Base-by-base conservation (phyloP, 2,113 vertebrate genomes). In the Phylloscopus trochiloides region DNA sequence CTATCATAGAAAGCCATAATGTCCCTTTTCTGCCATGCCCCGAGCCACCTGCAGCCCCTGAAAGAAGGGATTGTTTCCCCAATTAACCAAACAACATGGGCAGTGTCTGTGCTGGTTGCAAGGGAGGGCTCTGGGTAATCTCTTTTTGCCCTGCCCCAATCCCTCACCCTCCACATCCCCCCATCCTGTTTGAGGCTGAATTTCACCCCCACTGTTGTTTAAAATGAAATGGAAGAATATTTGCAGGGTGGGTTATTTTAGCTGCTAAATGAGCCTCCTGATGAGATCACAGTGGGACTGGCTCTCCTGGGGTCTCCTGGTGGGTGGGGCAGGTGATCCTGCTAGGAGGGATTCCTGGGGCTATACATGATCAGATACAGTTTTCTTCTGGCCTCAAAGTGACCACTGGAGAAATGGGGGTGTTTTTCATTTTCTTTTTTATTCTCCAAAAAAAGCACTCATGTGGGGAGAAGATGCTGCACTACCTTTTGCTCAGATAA, bases 41-140 rank as follows among this genome's bases (percentile, higher is more conserved):
- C 3, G 2, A 90, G 96, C 96, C 98, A 98, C 97, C 98, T 98
- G 98, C 97, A 97, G 76, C 68, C 80, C 22, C 16, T 98, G 96
- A 98, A 98, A 97, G 98, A 91, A 47, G 28, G 59, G 87, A 96
- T 98, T 98, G 98, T 98, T 91, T 84, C 79, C 47, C 67, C 90
- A 79, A 4, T 87, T 68, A 89, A 71, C 75, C 92, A 82, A 42
- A 97, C 97, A 97, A 95, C 96, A 48, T 21, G 31, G 71, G 91
- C 94, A 96, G 96, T 90, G 96, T 97, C 93, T 92, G 67, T 7
- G 22, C 71, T 65, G 36, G 62, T 38, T 76, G 34, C 48, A 51
- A 91, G 62, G 80, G 82, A 85, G 75, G 45, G 43, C 57, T 79
- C 43, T 59, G 95, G 71, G 88, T 34, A 74, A 79, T 81, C 40